These are phyloP conservation scores for Rachycentron canadum DNA, from an alignment of 2,797 vertebrate species.

Conservation along the genomic window DNA sequence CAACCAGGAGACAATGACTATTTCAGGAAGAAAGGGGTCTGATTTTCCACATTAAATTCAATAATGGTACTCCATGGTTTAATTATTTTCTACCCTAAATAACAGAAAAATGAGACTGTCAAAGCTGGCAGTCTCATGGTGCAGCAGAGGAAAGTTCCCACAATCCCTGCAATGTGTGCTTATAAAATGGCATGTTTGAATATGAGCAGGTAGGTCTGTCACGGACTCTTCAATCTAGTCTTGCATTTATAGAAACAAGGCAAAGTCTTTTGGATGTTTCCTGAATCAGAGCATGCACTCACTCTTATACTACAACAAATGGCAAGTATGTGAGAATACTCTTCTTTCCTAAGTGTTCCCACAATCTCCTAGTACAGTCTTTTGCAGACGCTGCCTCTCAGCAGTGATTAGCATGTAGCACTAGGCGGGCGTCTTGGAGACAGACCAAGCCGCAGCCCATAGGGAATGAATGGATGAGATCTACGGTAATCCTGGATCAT, in stretches of 20 bases:
- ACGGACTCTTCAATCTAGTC: slow-evolving; percentile 8
- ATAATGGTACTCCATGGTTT: slow-evolving; percentile 57
- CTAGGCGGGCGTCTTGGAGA: slow-evolving; percentile 60
- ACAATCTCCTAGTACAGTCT: slow-evolving; percentile 15
- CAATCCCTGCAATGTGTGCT: background rate
- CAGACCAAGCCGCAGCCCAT: slow-evolving; percentile 44
- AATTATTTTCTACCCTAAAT: slow-evolving; percentile 64
- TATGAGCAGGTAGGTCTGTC: slow-evolving; percentile 9
- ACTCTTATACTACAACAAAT: background rate
- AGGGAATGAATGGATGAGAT: slow-evolving; percentile 69
- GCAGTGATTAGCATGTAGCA: slow-evolving; percentile 65
- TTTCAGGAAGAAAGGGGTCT: slow-evolving; percentile 47
- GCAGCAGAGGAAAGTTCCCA: slow-evolving; percentile 1
- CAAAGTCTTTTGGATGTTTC: slow-evolving; percentile 1
- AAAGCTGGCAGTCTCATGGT: slow-evolving; percentile 10
- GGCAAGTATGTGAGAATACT: background rate
- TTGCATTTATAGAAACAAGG: slow-evolving; percentile 17
- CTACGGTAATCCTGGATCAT: slow-evolving; percentile 78
- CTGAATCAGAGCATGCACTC: background rate
- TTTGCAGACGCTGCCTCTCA: slow-evolving; percentile 51
- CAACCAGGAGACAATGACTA: slow-evolving; percentile 70
- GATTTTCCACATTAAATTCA: slow-evolving; percentile 76
- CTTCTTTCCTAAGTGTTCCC: slow-evolving; percentile 10
- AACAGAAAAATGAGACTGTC: slow-evolving; percentile 52
- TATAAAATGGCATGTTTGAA: slow-evolving; percentile 5